Base-by-base conservation (phyloP, 2,888 invertebrate species). In the Gari tellinella region DNA sequence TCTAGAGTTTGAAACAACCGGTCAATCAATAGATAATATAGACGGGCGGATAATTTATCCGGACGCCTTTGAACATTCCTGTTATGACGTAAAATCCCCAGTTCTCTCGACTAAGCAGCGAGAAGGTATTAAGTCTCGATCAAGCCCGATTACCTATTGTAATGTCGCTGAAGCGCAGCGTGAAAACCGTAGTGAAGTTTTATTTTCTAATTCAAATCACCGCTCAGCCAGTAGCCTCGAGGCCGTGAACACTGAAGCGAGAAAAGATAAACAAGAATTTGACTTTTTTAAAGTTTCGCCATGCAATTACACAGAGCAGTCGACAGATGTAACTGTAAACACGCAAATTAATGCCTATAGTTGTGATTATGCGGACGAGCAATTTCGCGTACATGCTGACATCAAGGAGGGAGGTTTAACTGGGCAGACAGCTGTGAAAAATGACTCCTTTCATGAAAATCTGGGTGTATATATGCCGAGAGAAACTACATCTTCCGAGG, bases 191-290 rank as follows among this genome's bases (percentile, higher is more conserved):
- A 53, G 62, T 31, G 68, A 61, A 49, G 61, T 67, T 51, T 48
- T 49, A 46, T 61, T 56, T 70, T 46, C 65, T 45, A 70, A 55
- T 55, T 66, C 69, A 70, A 73, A 69, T 60, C 46, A 37, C 45
- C 46, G 40, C 38, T 48, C 48, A 38, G 21, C n/a, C 25, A 19
- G 17, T 15, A 55, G 56, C 41, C 63, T 58, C 41, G 41, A n/a
- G 64, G 69, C 57, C 7, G 49, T 63, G 41, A 53, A 63, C 58
- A 53, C 17, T 63, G 68, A 69, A 62, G 69, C 69, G 69, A 53
- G 53, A 23, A 53, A 43, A 48, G 66, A 66, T 72, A 72, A 69
- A 58, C 64, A 68, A 41, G 26, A 60, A 57, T 43, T 26, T 58
- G 46, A 55, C 57, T 62, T 63, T 49, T 43, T 55, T 7, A 51